These are phyloP conservation scores for Bubo blakistoni DNA, from an alignment of 2,113 vertebrate genomes.

Conservation along the genomic window DNA sequence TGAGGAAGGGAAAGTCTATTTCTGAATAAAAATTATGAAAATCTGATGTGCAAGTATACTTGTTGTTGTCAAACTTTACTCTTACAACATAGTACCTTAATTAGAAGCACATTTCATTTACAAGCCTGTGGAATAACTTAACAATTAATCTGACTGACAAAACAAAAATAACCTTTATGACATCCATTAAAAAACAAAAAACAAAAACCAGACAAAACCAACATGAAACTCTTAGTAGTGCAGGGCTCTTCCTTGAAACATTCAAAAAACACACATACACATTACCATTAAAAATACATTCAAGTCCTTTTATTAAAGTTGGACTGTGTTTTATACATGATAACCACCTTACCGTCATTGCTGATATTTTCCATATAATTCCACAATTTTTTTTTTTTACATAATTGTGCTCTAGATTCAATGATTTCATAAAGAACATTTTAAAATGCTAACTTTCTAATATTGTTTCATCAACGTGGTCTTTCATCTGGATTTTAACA, in stretches of 20 bases:
- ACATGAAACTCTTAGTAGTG: not conserved
- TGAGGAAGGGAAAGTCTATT: not conserved
- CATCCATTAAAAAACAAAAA: not conserved
- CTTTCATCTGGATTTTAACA: not conserved
- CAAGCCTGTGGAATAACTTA: not conserved
- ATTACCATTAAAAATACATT: not conserved
- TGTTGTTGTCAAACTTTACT: not conserved
- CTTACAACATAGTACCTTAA: not conserved
- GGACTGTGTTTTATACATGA: not conserved
- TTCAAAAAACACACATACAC: not conserved
- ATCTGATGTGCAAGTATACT: not conserved
- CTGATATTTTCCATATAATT: not conserved
- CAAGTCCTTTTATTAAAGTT: not conserved
- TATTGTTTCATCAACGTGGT: accelerated
- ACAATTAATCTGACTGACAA: not conserved
- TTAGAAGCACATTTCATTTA: not conserved
- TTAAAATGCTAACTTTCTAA: not conserved
- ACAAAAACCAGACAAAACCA: not conserved
- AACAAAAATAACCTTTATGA: not conserved
- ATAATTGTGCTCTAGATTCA: not conserved
- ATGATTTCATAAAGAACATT: not conserved
- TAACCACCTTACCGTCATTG: not conserved
- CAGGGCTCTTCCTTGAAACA: not conserved
- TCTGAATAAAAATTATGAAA: not conserved
- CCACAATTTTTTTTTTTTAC: not conserved